Conservation (phyloP, 2,113 vertebrate species). For the Gobiocypris rarus region DNA sequence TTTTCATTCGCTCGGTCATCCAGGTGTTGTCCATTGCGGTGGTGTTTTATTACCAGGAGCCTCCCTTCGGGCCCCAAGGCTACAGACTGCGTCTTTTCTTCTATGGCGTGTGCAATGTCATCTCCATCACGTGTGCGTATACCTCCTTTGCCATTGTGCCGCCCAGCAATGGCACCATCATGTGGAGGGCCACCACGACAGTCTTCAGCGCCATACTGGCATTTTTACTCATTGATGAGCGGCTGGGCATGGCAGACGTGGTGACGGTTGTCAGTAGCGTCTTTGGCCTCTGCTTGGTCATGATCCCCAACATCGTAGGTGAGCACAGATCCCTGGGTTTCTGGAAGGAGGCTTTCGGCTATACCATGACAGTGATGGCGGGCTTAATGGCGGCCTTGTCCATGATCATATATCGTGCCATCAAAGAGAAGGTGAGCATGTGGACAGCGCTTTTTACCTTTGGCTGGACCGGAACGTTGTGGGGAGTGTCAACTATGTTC, state of each 20-base stretch:
- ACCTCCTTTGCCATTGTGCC: slow-evolving; percentile 96
- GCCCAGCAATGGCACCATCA: slow-evolving; percentile 93
- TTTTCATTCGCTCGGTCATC: slow-evolving; percentile 95
- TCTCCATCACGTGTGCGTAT: slow-evolving; percentile 97
- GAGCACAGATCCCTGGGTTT: slow-evolving; percentile 88
- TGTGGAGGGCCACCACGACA: slow-evolving; percentile 97
- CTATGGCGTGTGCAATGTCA: slow-evolving; percentile 94
- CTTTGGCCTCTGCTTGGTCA: slow-evolving; percentile 91
- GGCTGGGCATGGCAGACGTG: slow-evolving; percentile 85
- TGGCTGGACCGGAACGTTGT: slow-evolving; percentile 93
- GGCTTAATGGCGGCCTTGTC: slow-evolving; percentile 94
- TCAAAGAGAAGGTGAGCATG: slow-evolving; percentile 95
- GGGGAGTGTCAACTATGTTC: slow-evolving; percentile 96
- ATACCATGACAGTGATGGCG: slow-evolving; percentile 95
- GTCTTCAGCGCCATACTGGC: slow-evolving; percentile 93
- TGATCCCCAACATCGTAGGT: slow-evolving; percentile 91
- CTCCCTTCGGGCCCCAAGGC: slow-evolving; percentile 92
- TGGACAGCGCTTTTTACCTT: slow-evolving; percentile 98
- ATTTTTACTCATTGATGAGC: slow-evolving; percentile 91
- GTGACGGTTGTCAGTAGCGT: slow-evolving; percentile 88
- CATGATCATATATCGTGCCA: slow-evolving; percentile 96
- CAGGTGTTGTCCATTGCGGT: slow-evolving; percentile 89
- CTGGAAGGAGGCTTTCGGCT: slow-evolving; percentile 98
- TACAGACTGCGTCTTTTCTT: slow-evolving; percentile 91
- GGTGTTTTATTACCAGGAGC: slow-evolving; percentile 89